Evolutionary conservation across 37 sponge, comb jelly and placozoan genomes (phyloP), one percentile per base, ranked within the genome.

Genomic region (Oopsacas minuta): DNA sequence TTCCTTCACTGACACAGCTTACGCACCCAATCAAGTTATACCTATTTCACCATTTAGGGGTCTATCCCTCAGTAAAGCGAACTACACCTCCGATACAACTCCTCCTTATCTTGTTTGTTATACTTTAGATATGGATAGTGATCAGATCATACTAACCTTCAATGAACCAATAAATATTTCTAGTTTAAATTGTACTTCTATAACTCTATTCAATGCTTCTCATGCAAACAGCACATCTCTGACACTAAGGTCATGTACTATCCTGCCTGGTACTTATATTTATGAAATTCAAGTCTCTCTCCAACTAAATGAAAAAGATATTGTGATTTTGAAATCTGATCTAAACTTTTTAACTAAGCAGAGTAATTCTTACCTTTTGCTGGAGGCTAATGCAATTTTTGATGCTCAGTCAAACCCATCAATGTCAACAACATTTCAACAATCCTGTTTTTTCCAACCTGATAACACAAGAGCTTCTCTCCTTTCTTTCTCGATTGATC

Each of bases 1-100:
- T 30, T 81, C 91, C 82, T 86, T 95, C 84, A 87, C 89, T 20
- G 96, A 95, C 81, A 92, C 89, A 81, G 89, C 96, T 36, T 87
- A 90, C 32, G 83, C 81, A 52, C 92, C 95, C 10, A 92, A 92
- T 83, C 38, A 10, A 36, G 91, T 90, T 0, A 53, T 85, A n/a
- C 81, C 83, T 32, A 86, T 95, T 37, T 3, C 85, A 3, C 46
- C 52, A 36, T 86, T 84, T 3, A 81, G 36, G 17, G 93, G 89
- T 20, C 42, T 90, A 35, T 87, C 38, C 39, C 83, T 87, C 0
- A 36, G 28, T 5, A 53, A 23, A 10, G 38, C 32, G 25, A 82
- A 42, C 52, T 92, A 85, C 52, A 85, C 82, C 83, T 52, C 36
- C 81, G 96, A 95, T 42, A 81, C 36, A 20, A 90, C 86, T 25